Conservation (phyloP, 1,140 invertebrate genomes). For the Sarcophaga bullata region DNA sequence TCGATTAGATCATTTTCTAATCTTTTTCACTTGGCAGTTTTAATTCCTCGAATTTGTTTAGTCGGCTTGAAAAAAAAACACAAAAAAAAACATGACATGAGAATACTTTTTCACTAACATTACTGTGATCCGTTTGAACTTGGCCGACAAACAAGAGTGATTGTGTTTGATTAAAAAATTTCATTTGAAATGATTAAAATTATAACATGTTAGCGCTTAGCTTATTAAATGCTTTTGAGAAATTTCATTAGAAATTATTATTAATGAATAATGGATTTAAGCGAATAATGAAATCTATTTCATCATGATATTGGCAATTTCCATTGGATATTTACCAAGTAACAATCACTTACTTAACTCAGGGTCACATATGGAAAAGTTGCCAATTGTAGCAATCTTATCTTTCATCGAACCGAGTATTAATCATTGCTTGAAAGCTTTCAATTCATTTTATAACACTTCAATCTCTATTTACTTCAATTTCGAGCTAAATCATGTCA, state of each 20-base stretch:
- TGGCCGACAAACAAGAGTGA: neutral
- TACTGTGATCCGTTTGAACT: neutral
- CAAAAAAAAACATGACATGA: neutral
- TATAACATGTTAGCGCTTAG: neutral
- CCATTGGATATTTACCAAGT: neutral
- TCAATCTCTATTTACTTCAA: no score
- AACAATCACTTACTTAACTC: neutral
- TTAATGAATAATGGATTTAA: neutral
- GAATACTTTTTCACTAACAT: neutral
- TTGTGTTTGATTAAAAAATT: neutral
- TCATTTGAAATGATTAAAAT: neutral
- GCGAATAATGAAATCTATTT: neutral
- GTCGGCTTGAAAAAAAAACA: neutral
- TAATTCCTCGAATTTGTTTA: neutral
- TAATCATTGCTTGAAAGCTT: no score
- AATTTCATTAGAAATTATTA: neutral
- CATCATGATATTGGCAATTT: neutral
- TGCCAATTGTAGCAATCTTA: no score
- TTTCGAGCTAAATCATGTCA: no score
- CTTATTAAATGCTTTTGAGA: neutral
- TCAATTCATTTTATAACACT: no score
- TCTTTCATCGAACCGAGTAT: no score
- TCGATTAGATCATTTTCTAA: slow-evolving; percentile 10
- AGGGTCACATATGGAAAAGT: neutral
- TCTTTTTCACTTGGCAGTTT: neutral